phyloP scores from a whole-genome alignment of 2,888 invertebrate genomes.

The Drosophila mulleri region DNA sequence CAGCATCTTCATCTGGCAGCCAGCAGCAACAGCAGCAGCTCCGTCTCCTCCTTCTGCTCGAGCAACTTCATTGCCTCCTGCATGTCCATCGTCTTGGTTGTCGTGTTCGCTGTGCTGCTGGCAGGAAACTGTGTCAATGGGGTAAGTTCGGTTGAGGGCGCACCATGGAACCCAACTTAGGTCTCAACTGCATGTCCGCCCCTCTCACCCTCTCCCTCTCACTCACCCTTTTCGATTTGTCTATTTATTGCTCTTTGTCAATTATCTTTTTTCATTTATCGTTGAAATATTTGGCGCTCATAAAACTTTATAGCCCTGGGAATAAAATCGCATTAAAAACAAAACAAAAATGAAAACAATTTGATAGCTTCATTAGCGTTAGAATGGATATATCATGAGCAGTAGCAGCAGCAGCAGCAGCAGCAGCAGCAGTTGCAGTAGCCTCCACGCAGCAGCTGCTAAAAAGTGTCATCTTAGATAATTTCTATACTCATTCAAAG shows the following conservation, averaged over 20 bases:
- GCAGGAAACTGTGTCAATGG: constrained; percentile 85
- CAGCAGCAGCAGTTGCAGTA: constrained; percentile 4
- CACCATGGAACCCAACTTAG: constrained; percentile 17
- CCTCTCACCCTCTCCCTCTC: not conserved
- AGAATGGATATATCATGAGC: constrained; percentile 32
- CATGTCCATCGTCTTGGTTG: constrained; percentile 61
- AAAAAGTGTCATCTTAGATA: constrained; percentile 76
- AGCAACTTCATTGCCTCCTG: constrained; percentile 47
- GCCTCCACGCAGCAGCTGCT: constrained; percentile 2
- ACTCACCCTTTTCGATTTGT: constrained; percentile 27
- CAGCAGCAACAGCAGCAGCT: constrained; percentile 31
- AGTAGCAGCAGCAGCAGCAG: constrained; percentile 9
- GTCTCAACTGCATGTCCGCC: constrained; percentile 15
- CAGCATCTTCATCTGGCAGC: constrained; percentile 65
- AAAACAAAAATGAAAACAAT: constrained; percentile 23
- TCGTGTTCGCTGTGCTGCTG: constrained; percentile 82
- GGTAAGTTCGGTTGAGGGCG: constrained; percentile 77
- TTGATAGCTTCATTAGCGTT: constrained; percentile 68
- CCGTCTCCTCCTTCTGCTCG: constrained; percentile 40
- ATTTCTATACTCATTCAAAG: constrained; percentile 67
- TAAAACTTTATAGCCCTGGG: constrained; percentile 51
- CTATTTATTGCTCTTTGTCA: constrained; percentile 51
- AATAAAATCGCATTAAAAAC: constrained; percentile 24
- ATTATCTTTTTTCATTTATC: constrained; percentile 58
- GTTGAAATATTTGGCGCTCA: constrained; percentile 27